Evolutionary conservation across 2,888 invertebrate genomes (phyloP), one percentile per base, ranked within the genome.

Genomic region (Zaprionus obscuricornis): DNA sequence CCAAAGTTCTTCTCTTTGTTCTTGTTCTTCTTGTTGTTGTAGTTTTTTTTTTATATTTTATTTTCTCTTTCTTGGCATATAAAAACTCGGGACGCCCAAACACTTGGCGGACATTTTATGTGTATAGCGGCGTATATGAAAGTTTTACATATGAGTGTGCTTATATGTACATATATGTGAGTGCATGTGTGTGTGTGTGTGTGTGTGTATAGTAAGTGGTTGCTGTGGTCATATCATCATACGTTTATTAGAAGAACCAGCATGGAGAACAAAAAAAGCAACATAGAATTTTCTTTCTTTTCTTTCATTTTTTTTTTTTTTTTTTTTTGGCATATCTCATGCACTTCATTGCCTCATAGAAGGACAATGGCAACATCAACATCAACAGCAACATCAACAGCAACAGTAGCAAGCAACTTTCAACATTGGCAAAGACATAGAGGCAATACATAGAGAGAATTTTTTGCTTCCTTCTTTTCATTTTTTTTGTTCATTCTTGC

Each of bases 271-370:
- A 82, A 83, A 74, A 60, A 63, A n/a, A n/a, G n/a, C n/a, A n/a
- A 66, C 34, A 42, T 40, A 51, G 55, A 16, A 69, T 66, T 85
- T 58, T 68, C 58, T 55, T n/a, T n/a, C n/a, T n/a, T n/a, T n/a
- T n/a, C n/a, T n/a, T n/a, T n/a, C n/a, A n/a, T n/a, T n/a, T n/a
- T n/a, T n/a, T n/a, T n/a, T n/a, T n/a, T n/a, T n/a, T n/a, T n/a
- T n/a, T n/a, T n/a, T n/a, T n/a, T n/a, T 76, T 66, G 76, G 85
- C 67, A 71, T 82, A 68, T 69, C 74, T 79, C 72, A 71, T 83
- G 68, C 77, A 76, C 70, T 76, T 83, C 73, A 85, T 73, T 81
- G 75, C 85, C 58, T 45, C 65, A 18, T 57, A 58, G 60, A 60
- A n/a, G 27, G 45, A 68, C 42, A 47, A 50, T 39, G 49, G 66